Conservation (phyloP, 37 sponge, comb jelly and placozoan genomes). For the Geodia barretti region DNA sequence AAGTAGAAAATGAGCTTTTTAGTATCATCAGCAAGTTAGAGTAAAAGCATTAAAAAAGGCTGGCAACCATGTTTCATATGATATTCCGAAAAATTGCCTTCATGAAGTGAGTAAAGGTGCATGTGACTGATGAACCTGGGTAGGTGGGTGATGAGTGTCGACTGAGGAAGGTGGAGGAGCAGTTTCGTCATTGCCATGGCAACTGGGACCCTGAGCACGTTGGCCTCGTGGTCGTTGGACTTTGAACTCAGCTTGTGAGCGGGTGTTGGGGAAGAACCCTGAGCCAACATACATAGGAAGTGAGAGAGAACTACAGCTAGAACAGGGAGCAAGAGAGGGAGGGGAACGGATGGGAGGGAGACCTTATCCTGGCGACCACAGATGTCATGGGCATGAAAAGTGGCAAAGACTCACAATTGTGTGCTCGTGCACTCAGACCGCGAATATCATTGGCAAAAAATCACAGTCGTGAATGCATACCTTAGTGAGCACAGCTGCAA, state of each 20-base stretch:
- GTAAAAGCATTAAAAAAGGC: too few species aligned
- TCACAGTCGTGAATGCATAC: too few species aligned
- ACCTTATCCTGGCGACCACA: too few species aligned
- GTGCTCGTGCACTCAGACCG: too few species aligned
- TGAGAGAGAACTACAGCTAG: too few species aligned
- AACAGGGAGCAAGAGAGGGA: not conserved
- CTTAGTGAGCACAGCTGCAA: constrained; percentile 57
- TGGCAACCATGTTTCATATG: not conserved
- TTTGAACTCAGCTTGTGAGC: constrained; percentile 33
- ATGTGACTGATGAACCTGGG: constrained; percentile 57
- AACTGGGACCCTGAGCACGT: constrained; percentile 73
- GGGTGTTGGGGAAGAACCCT: not conserved
- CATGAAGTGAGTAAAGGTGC: not conserved
- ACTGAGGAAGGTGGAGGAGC: constrained; percentile 70
- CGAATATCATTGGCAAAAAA: too few species aligned
- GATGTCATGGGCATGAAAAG: too few species aligned
- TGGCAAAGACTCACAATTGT: too few species aligned
- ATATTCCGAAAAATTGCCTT: too few species aligned
- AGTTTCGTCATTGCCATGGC: constrained; percentile 90
- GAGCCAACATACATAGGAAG: too few species aligned
- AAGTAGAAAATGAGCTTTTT: not conserved
- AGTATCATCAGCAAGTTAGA: too few species aligned
- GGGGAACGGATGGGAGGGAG: not conserved
- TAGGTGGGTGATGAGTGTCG: constrained; percentile 58
- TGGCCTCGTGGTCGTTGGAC: constrained; percentile 32